Conservation (phyloP, 37 sponge, comb jelly and placozoan species). For the Diacarnus erythraeanus region DNA sequence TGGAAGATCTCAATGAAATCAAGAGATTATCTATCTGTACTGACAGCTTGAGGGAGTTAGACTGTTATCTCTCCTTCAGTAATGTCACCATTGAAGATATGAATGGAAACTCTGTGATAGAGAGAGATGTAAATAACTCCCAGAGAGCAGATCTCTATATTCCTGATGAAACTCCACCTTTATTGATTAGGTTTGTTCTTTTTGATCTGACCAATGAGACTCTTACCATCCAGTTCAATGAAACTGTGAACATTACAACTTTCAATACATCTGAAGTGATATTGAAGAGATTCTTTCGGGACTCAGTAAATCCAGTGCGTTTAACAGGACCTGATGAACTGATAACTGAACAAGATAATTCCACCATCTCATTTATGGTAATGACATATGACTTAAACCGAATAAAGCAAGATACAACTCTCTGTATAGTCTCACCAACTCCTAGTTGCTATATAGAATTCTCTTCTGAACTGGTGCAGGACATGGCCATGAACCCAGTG, state of each 20-base stretch:
- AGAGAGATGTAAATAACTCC: constrained; percentile 28
- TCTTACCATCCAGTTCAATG: constrained; percentile 76
- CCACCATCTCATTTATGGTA: constrained; percentile 50
- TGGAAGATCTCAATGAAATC: constrained; percentile 81
- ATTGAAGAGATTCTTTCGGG: constrained; percentile 48
- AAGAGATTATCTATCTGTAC: constrained; percentile 78
- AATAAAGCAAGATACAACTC: constrained; percentile 66
- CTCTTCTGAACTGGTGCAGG: constrained; percentile 41
- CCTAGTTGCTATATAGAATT: constrained; percentile 69
- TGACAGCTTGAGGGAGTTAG: constrained; percentile 33
- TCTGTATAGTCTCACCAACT: constrained; percentile 32
- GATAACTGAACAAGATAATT: constrained; percentile 49
- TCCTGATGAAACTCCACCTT: constrained; percentile 68
- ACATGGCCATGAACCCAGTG: constrained; percentile 72
- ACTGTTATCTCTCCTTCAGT: constrained; percentile 73
- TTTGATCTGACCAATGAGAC: constrained; percentile 75
- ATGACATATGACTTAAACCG: constrained; percentile 66
- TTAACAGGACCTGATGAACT: constrained; percentile 61
- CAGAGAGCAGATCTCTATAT: constrained; percentile 29
- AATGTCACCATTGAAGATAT: constrained; percentile 74
- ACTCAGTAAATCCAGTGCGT: constrained; percentile 4
- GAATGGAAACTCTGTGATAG: constrained; percentile 69
- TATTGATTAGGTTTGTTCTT: constrained; percentile 50
- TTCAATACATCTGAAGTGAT: constrained; percentile 56
- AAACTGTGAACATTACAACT: constrained; percentile 81